Base-by-base conservation (phyloP, 2,797 vertebrate genomes). In the Rhinella marina region DNA sequence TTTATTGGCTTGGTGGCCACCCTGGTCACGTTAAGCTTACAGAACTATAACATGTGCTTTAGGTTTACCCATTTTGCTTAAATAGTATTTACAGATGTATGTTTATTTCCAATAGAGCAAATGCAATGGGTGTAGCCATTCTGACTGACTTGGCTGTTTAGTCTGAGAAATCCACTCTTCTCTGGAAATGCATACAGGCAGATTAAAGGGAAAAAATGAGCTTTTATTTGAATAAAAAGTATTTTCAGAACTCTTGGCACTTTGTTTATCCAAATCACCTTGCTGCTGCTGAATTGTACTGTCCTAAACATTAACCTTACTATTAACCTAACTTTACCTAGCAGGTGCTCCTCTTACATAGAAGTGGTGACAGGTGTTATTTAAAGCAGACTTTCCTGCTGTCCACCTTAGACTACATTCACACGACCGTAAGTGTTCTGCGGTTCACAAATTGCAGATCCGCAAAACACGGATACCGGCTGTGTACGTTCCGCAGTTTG, bases 251-350 rank as follows among this genome's bases (percentile, higher is more conserved):
- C 23, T 50, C 8, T 50, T 66, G 48, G 27, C 16, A 68, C 19
- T 84, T 75, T 75, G 68, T 48, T 57, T 75, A 84, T 61, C 29
- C 56, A 84, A 75, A 84, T 84, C 19, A 62, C 50, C 5, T 27
- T 73, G 25, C 41, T 17, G 23, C 17, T 75, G 19, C 19, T 12
- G 19, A 73, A 48, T 50, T 11, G 50, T 12, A 19, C 14, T 6
- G 64, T 27, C 64, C 64, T 68, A 13, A 12, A 7, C 70, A 21
- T 73, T 73, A 21, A 19, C 70, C 32, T 7, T 11, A 48, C 16
- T 41, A 21, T 73, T 73, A 21, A 19, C 70, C 32, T 7, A 23
- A 48, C 16, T 41, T 29, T 70, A 68, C 29, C 27, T 17, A 32
- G 27, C 68, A 70, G 70, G 17, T 41, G 70, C 25, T 21, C 2